A percentile compares a stretch with the other conserved stretches of the same genome.
phyloP scores from a whole-genome alignment of 2,888 invertebrate genomes.

The Aspidiotus rigidus region DNA sequence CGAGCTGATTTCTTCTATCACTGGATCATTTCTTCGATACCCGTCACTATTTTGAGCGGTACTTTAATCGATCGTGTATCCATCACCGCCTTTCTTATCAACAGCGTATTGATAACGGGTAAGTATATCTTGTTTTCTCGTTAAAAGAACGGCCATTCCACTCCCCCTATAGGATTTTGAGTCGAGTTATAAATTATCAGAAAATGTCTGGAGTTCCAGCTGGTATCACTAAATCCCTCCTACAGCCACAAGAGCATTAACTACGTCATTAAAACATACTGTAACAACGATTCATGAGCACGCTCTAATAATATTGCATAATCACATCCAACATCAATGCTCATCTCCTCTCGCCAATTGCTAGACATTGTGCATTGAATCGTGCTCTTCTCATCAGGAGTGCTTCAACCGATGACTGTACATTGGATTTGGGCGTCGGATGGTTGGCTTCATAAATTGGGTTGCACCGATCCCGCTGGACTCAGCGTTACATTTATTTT shows the following conservation, averaged over 20 bases:
- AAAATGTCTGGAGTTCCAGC: too few relatives aligned
- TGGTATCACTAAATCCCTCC: too few relatives aligned
- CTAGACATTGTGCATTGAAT: too few relatives aligned
- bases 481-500: not conserved
- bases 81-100: not conserved
- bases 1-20: not conserved
- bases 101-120: not conserved
- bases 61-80: not conserved
- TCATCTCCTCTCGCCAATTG: too few relatives aligned
- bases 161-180: too few relatives aligned
- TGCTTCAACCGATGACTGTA: not conserved
- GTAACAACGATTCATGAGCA: too few relatives aligned
- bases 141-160: too few relatives aligned
- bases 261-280: too few relatives aligned
- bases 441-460: not conserved
- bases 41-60: not conserved
- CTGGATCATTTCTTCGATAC: not conserved
- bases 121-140: not conserved
- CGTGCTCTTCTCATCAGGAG: not conserved
- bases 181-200: too few relatives aligned
- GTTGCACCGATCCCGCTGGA: not conserved
- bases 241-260: too few relatives aligned
- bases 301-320: too few relatives aligned
- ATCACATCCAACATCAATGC: too few relatives aligned
- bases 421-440: not conserved